Percentiles rank a stretch among this genome's conserved stretches.
Conservation (phyloP, 1,140 invertebrate species). For the Cydia amplana region DNA sequence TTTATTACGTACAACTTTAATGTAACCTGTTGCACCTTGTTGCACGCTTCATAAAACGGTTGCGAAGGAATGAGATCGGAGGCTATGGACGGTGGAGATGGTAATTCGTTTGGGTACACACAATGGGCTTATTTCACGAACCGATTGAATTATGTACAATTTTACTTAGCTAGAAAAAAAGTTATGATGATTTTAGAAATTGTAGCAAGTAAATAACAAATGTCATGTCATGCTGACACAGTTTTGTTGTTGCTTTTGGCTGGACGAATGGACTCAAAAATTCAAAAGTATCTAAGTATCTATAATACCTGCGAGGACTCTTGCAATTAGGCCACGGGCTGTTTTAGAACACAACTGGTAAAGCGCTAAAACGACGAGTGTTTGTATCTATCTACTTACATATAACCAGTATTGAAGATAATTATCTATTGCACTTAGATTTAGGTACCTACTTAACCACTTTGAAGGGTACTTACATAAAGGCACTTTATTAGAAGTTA, state of each 20-base stretch:
- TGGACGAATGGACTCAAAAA: not conserved
- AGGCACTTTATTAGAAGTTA: too few species aligned
- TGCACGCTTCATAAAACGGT: conserved; percentile 20
- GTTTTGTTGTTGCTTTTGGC: not conserved
- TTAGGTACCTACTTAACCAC: too few species aligned
- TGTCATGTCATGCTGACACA: not conserved
- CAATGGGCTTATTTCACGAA: conserved; percentile 74
- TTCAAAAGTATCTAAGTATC: too few species aligned
- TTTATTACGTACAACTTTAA: conserved; percentile 14
- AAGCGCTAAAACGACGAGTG: too few species aligned
- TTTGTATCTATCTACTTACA: too few species aligned
- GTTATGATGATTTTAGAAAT: too few species aligned
- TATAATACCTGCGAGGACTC: too few species aligned
- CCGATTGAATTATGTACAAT: conserved; percentile 62
- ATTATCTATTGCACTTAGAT: too few species aligned
- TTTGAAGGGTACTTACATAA: too few species aligned
- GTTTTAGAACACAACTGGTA: too few species aligned
- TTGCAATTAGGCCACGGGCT: too few species aligned
- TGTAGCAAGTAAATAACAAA: not conserved
- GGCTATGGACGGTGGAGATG: conserved; percentile 9
- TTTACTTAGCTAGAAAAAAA: conserved; percentile 34
- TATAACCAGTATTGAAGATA: too few species aligned
- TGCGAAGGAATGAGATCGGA: conserved; percentile 17
- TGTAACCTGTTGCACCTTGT: conserved; percentile 16
- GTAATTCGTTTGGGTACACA: conserved; percentile 64